These are phyloP conservation scores for Gnathonemus longibarbis DNA, from an alignment of 2,113 vertebrate species.

Conservation along the genomic window DNA sequence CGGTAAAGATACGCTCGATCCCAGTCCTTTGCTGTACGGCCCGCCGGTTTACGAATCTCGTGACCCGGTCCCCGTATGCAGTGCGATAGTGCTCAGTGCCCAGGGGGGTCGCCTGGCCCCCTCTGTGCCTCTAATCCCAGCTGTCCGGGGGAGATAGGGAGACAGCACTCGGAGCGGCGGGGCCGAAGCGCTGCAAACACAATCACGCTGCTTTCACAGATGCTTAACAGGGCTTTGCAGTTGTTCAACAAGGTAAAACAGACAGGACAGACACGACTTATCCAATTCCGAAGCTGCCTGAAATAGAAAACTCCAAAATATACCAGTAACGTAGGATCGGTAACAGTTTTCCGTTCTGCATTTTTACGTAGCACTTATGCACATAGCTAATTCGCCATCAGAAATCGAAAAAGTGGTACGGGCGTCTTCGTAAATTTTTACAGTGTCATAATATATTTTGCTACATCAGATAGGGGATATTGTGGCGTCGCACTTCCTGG, in stretches of 20 bases:
- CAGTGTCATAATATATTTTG: conserved; percentile 34
- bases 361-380: conserved; percentile 36
- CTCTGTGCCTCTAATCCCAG: conserved; percentile 25
- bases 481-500: background rate
- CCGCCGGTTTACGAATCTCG: background rate
- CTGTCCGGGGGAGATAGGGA: conserved; percentile 28
- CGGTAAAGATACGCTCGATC: conserved; percentile 1
- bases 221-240: background rate
- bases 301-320: conserved; percentile 37
- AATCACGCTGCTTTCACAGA: background rate
- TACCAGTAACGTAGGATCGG: conserved; percentile 43
- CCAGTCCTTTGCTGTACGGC: background rate
- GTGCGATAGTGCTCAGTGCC: conserved; percentile 12
- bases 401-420: background rate
- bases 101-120: conserved; percentile 10
- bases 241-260: conserved; percentile 43
- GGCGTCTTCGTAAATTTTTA: conserved; percentile 28
- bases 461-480: conserved; percentile 25
- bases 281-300: conserved; percentile 38
- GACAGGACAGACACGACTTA: conserved; percentile 42
- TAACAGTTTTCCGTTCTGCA: conserved; percentile 33
- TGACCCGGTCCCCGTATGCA: conserved; percentile 14
- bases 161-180: conserved; percentile 9
- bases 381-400: conserved; percentile 38
- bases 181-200: conserved; percentile 16